Conservation (phyloP, 2,113 vertebrate species). For the Bubo scandiacus region DNA sequence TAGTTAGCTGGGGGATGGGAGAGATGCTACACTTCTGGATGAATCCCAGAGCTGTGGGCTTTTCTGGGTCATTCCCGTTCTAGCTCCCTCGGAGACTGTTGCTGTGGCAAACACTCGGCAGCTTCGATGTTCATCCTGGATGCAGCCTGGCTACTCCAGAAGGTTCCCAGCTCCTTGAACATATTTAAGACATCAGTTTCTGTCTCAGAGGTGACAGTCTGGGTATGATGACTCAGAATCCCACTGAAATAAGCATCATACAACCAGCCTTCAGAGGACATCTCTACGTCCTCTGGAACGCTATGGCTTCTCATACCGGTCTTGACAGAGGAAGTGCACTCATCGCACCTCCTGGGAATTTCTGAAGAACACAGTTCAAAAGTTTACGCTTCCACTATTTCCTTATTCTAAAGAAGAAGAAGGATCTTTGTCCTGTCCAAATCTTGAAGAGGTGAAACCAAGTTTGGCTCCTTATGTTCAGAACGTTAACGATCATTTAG, state of each 20-base stretch:
- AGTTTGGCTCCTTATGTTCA: not conserved
- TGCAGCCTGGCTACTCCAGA: conserved; percentile 10
- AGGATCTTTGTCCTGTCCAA: not conserved
- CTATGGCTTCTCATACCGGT: not conserved
- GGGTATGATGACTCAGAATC: not conserved
- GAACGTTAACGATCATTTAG: not conserved
- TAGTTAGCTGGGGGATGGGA: not conserved
- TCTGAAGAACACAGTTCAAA: conserved; percentile 3
- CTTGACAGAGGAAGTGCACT: not conserved
- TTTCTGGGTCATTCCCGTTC: not conserved
- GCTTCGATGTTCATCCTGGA: not conserved
- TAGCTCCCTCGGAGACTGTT: not conserved
- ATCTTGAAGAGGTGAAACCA: not conserved
- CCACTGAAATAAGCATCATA: not conserved
- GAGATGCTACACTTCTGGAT: not conserved
- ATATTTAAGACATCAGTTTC: not conserved
- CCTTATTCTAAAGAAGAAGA: not conserved
- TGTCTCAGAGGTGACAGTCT: not conserved
- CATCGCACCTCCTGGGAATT: not conserved
- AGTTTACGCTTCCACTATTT: not conserved
- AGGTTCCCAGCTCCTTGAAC: not conserved
- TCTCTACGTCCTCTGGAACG: conserved; percentile 21
- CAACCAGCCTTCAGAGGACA: not conserved
- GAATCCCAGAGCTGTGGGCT: not conserved
- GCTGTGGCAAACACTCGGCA: not conserved